Evolutionary conservation across 2,888 invertebrate species (phyloP), one percentile per base, ranked within the genome.

Genomic region (Eurytoma californica): DNA sequence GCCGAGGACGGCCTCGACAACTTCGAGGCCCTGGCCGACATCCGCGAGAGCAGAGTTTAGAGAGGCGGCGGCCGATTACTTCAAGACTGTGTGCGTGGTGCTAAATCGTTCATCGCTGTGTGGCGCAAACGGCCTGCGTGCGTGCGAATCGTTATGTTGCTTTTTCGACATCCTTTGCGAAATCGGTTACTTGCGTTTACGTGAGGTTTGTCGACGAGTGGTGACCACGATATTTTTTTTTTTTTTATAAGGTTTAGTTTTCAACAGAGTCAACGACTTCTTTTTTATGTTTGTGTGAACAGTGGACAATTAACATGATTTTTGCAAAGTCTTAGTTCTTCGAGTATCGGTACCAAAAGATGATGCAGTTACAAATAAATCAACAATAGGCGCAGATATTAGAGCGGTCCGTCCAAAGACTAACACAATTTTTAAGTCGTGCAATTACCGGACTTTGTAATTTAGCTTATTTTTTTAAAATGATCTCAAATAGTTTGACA

Each of bases 31-130:
- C 83, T 89, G 5, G 86, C 89, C 3, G 89, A 89, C 68, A 89
- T 89, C 77, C 87, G 89, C 1, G 89, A 89, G 57, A 89, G 89
- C 80, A 84, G 89, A 80, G 89, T 89, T 47, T 89, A 63, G 63
- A 39, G 18, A 13, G 14, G n/a, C n/a, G n/a, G n/a, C n/a, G 67
- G 78, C 55, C 51, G 72, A 77, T 68, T 75, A 55, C 28, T 18
- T 47, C 28, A 76, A 81, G 77, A 79, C 79, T 79, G 77, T 73
- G 14, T 69, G 39, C 30, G 61, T 70, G 70, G 58, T 77, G 67
- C 57, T 77, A 73, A 77, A 70, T 18, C 51, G 3, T 18, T 4
- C 24, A 24, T 60, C 55, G 24, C 16, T 65, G 28, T 24, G 2
- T 58, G 28, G 20, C 70, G 30, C 55, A 24, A 28, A n/a, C 39